phyloP scores from a whole-genome alignment of 2,888 invertebrate species.

The Marasmarcha lunaedactyla region DNA sequence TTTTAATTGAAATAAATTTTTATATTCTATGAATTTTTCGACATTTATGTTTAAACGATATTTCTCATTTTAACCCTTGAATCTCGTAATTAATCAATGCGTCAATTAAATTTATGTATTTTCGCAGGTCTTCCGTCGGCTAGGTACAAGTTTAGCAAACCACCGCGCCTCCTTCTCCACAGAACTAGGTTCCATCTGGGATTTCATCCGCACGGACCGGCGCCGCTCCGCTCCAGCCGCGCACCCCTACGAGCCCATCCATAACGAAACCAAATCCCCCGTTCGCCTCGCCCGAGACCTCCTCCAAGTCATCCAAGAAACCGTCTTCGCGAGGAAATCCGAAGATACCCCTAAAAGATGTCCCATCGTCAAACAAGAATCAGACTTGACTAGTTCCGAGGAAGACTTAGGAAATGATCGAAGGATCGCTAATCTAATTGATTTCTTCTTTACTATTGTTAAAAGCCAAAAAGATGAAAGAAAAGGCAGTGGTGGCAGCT shows the following conservation, averaged over 20 bases:
- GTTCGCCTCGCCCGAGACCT: slow-evolving; percentile 51
- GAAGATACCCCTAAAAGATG: slow-evolving; percentile 46
- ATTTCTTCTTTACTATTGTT: slow-evolving; percentile 63
- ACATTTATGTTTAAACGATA: too few relatives aligned
- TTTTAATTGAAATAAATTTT: too few relatives aligned
- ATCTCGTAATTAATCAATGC: too few relatives aligned
- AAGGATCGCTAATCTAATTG: slow-evolving; percentile 56
- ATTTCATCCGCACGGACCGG: slow-evolving; percentile 44
- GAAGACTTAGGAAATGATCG: slow-evolving; percentile 50
- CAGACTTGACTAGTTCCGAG: slow-evolving; percentile 44
- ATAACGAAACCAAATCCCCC: slow-evolving; percentile 39
- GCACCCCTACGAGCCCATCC: slow-evolving; percentile 33
- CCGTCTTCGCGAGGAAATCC: slow-evolving; percentile 41
- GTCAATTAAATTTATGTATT: too few relatives aligned
- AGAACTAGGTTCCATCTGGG: slow-evolving; percentile 58
- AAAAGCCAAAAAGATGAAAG: slow-evolving; percentile 57
- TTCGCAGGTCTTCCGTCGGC: slow-evolving; percentile 51
- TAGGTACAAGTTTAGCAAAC: slow-evolving; percentile 47
- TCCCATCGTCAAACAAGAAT: slow-evolving; percentile 56
- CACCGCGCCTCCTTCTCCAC: slow-evolving; percentile 57
- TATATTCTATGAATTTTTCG: too few relatives aligned
- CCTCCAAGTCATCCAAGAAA: slow-evolving; percentile 58
- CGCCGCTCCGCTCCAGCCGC: slow-evolving; percentile 42
- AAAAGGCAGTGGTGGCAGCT: slow-evolving; percentile 52
- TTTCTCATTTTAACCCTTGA: too few relatives aligned